These are phyloP conservation scores for Magallana angulata DNA, from an alignment of 1,140 invertebrate species.

Conservation along the genomic window DNA sequence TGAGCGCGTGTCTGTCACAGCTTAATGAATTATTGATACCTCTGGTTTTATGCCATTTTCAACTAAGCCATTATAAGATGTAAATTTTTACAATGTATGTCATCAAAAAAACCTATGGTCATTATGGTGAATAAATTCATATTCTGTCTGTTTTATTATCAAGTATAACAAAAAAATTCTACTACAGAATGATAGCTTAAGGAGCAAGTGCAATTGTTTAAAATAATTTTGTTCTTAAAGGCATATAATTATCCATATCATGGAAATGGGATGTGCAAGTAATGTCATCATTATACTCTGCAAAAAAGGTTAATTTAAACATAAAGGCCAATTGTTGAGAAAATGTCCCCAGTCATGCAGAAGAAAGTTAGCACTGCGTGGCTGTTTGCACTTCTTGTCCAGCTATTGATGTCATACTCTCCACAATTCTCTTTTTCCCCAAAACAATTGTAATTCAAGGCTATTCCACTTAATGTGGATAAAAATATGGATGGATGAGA, in stretches of 20 bases:
- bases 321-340: neutral
- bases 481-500: no score
- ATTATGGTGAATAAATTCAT: neutral
- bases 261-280: constrained; percentile 8
- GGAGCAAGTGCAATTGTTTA: constrained; percentile 32
- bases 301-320: constrained; percentile 21
- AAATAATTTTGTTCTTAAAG: constrained; percentile 8
- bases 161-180: no score
- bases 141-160: no score
- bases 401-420: no score
- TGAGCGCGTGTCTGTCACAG: constrained; percentile 13
- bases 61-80: constrained; percentile 1
- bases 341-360: no score
- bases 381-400: no score
- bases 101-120: neutral
- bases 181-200: neutral
- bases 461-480: no score
- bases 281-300: constrained; percentile 1
- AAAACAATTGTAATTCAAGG: no score
- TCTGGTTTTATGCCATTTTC: neutral
- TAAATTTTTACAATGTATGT: constrained; percentile 2
- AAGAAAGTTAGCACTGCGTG: no score
- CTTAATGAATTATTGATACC: constrained; percentile 20
- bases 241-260: constrained; percentile 21
- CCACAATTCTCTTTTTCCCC: no score